phyloP scores from a whole-genome alignment of 2,797 vertebrate species.

The Phoebastria nigripes region DNA sequence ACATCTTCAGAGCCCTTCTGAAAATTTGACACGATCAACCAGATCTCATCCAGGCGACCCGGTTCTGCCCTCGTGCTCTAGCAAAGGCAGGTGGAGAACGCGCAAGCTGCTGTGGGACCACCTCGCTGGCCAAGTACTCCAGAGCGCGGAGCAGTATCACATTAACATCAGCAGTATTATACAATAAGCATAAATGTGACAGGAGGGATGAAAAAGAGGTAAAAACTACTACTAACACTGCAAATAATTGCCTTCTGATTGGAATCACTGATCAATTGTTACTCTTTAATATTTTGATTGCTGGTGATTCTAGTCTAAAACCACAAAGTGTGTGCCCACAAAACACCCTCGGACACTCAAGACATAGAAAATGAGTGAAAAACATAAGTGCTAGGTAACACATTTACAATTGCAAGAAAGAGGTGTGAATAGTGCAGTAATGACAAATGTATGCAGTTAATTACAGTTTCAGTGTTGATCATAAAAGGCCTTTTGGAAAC shows the following conservation, averaged over 20 bases:
- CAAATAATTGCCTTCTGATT: not conserved
- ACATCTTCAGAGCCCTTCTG: not conserved
- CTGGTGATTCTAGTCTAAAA: not conserved
- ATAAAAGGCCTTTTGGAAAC: conserved; percentile 4
- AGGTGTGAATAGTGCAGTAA: not conserved
- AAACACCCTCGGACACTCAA: not conserved
- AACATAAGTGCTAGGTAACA: conserved; percentile 3
- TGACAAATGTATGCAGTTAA: conserved; percentile 1
- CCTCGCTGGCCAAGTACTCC: not conserved
- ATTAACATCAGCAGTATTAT: not conserved
- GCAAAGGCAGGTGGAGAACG: not conserved
- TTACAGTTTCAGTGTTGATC: conserved; percentile 24
- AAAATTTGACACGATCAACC: not conserved
- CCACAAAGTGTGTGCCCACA: not conserved
- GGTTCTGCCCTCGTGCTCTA: not conserved
- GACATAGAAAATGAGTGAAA: not conserved
- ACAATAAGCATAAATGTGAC: not conserved
- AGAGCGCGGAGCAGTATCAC: not conserved
- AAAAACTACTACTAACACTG: not conserved
- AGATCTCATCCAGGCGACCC: not conserved
- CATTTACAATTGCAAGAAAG: not conserved
- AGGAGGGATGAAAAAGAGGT: not conserved
- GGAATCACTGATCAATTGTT: not conserved
- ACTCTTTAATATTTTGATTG: not conserved
- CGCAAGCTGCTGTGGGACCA: not conserved